Base-by-base conservation (phyloP, 2,797 vertebrate genomes). In the Luscinia luscinia region DNA sequence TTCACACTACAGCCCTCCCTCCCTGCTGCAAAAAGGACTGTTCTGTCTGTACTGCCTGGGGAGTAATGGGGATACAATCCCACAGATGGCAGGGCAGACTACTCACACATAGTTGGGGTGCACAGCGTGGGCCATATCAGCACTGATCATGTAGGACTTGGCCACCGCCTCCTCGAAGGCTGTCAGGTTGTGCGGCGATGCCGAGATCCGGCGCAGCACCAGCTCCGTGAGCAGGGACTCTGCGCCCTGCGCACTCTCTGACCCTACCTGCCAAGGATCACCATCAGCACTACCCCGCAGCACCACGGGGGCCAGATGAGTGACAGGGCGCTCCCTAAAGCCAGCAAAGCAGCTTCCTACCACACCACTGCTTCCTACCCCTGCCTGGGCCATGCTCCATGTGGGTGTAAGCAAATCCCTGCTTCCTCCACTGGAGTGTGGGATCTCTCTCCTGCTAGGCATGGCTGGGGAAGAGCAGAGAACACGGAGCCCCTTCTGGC, bases 71-170 rank as follows among this genome's bases (percentile, higher is more conserved):
- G 27, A 68, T 32, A 27, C 0, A 0, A 0, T 12, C 12, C 15
- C 22, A 6, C 27, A 40, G 28, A 9, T 0, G 3, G 34, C 43
- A 41, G n/a, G 27, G 38, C 26, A 16, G 41, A 14, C 49, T 38
- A 98, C 99, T 98, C 95, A 99, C 99, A 95, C 70, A 28, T 99
- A 99, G 98, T 99, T 99, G n/a, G 99, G 99, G 95, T 99, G 99
- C 61, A 98, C 97, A 0, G 99, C 99, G 0, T 99, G 99, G 15
- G 99, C 99, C 99, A 99, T 99, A 96, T 99, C 99, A 0, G 99
- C 98, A 1, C 99, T 99, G 98, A 99, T 99, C 99, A 99, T 99
- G 98, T 98, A 99, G 93, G 99, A 99, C 61, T 98, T 98, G 28
- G 99, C 98, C 63, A 98, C 96, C 1, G 99, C 98, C 96, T 99